A percentile compares a stretch with the other conserved stretches of the same genome.
phyloP scores from a whole-genome alignment of 2,113 vertebrate species.

The Corythoichthys intestinalis region DNA sequence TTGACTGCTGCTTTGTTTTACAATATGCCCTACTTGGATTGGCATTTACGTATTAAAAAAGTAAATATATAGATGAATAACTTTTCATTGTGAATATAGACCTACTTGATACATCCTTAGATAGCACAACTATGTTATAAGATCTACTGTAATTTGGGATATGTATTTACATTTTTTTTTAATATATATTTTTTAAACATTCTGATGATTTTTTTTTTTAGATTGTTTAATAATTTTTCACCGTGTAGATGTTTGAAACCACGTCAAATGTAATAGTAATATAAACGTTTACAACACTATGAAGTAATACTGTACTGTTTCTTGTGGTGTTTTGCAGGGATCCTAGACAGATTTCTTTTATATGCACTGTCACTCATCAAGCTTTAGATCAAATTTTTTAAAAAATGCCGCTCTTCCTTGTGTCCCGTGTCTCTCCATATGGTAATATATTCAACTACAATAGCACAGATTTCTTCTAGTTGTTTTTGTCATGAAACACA shows the following conservation, averaged over 20 bases:
- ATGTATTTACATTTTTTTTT: too few species aligned
- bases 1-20: conserved; percentile 16
- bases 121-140: neutral
- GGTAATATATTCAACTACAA: conserved; percentile 1
- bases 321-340: too few species aligned
- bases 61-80: conserved; percentile 17
- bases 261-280: too few species aligned
- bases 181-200: too few species aligned
- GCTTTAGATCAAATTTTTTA: neutral
- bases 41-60: neutral
- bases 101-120: neutral
- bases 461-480: neutral
- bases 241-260: too few species aligned
- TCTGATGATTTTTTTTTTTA: too few species aligned
- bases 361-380: conserved; percentile 2
- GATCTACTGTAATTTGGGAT: neutral
- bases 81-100: neutral
- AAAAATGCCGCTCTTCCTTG: neutral
- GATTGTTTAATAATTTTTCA: too few species aligned
- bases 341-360: neutral
- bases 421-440: conserved; percentile 9
- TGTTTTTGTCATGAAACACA: neutral
- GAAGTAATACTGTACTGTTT: too few species aligned
- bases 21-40: conserved; percentile 10
- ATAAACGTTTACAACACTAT: too few species aligned